Conservation (phyloP, 2,113 vertebrate genomes). For the Xerus inauris region DNA sequence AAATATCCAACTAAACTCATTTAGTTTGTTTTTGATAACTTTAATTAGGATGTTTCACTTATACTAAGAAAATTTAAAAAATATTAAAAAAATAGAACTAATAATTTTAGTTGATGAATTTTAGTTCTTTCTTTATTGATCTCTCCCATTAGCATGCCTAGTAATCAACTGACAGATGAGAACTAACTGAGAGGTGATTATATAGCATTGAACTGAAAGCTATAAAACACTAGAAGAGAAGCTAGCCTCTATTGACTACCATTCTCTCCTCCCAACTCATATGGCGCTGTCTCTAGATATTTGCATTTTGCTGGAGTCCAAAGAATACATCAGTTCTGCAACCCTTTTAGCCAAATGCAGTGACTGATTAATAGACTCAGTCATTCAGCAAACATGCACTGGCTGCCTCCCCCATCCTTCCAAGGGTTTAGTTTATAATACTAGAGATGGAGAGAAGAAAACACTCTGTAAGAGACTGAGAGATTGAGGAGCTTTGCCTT, state of each 20-base stretch:
- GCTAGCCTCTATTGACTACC: background rate
- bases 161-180: constrained; percentile 45
- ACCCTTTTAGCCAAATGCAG: background rate
- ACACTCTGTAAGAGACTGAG: background rate
- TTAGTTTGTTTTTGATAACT: constrained; percentile 3
- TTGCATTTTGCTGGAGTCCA: constrained; percentile 11
- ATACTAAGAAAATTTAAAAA: background rate
- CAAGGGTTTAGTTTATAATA: background rate
- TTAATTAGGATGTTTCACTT: constrained; percentile 13
- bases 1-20: background rate
- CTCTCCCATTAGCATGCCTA: background rate
- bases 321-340: constrained; percentile 47
- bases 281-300: constrained; percentile 37
- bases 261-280: background rate
- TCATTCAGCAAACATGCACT: background rate
- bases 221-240: background rate
- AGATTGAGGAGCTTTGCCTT: background rate
- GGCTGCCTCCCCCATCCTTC: background rate
- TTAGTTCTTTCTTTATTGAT: constrained; percentile 16
- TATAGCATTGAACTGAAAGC: constrained; percentile 25
- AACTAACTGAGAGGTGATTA: constrained; percentile 16
- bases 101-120: constrained; percentile 6
- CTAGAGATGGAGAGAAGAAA: background rate
- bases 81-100: constrained; percentile 27
- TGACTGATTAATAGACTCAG: background rate